Base-by-base conservation (phyloP, 2,113 vertebrate genomes). In the Gulo gulo region DNA sequence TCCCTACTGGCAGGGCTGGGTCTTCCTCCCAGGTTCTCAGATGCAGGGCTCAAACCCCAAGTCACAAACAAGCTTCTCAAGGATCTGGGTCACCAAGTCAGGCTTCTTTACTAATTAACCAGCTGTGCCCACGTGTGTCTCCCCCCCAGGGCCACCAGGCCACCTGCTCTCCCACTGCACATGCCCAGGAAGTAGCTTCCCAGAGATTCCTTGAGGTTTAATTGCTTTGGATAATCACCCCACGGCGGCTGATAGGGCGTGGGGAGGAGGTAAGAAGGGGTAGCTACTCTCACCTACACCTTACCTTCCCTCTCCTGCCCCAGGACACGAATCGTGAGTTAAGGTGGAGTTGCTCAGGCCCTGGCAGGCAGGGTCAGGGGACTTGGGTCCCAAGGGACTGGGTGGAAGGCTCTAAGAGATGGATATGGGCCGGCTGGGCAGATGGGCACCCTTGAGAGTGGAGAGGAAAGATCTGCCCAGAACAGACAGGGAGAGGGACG, bases 241-340 rank as follows among this genome's bases (percentile, higher is more conserved):
- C 21, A 42, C 52, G 63, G 83, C 52, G 63, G 83, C 10, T 36
- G 15, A 9, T 36, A 18, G 57, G 4, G 12, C 42, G 0, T 21
- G 55, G 13, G 50, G 8, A 69, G 42, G 61, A 45, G 55, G 34
- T 24, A 78, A 47, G 47, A 39, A 84, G 31, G 13, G 63, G 63
- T 26, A 24, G 63, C 45, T 55, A 2, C 0, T 52, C 86, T 91
- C 74, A 15, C 89, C 76, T 73, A 69, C 47, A 91, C 92, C 81
- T 84, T 95, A 88, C 92, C 84, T 84, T 95, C 95, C 94, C 84
- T 98, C 78, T 94, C 78, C 96, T 97, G 96, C 92, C 97, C 52
- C 57, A 97, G 96, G 69, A 78, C 93, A 92, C 88, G 94, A 92
- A 91, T 85, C 82, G 47, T 93, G 61, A 97, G 90, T 94, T 97